phyloP scores from a whole-genome alignment of 1,140 invertebrate genomes.

The Camponotus pennsylvanicus region DNA sequence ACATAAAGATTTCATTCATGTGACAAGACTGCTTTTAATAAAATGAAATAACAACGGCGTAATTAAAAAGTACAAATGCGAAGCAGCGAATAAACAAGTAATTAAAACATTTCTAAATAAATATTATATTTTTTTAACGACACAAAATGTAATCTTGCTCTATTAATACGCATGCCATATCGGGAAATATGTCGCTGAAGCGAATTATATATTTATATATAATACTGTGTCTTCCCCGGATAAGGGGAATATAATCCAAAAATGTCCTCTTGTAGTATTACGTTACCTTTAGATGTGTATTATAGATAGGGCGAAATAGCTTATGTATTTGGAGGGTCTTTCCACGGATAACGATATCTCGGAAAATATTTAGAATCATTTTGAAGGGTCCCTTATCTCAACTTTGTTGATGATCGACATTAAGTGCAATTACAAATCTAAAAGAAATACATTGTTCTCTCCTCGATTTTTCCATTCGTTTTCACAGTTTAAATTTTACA shows the following conservation, averaged over 20 bases:
- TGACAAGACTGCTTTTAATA: conserved; percentile 3
- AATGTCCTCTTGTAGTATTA: background rate
- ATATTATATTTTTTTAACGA: background rate
- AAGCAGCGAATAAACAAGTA: background rate
- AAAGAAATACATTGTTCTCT: conserved; percentile 11
- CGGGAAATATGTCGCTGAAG: background rate
- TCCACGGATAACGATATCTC: background rate
- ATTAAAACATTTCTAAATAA: background rate
- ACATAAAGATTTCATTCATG: background rate
- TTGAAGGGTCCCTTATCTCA: background rate
- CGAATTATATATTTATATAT: background rate
- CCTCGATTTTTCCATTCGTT: background rate
- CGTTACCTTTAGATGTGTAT: background rate
- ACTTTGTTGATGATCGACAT: conserved; percentile 12
- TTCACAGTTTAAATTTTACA: background rate
- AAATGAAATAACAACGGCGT: background rate
- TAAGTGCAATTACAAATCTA: background rate
- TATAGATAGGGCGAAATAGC: background rate
- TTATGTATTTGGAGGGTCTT: background rate
- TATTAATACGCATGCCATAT: background rate
- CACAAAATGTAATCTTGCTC: background rate
- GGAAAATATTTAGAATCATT: conserved; percentile 17
- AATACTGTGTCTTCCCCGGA: background rate
- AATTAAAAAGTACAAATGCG: background rate
- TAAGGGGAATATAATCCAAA: background rate